These are phyloP conservation scores for Linnaemya tessellans DNA, from an alignment of 2,888 invertebrate species.

Conservation along the genomic window DNA sequence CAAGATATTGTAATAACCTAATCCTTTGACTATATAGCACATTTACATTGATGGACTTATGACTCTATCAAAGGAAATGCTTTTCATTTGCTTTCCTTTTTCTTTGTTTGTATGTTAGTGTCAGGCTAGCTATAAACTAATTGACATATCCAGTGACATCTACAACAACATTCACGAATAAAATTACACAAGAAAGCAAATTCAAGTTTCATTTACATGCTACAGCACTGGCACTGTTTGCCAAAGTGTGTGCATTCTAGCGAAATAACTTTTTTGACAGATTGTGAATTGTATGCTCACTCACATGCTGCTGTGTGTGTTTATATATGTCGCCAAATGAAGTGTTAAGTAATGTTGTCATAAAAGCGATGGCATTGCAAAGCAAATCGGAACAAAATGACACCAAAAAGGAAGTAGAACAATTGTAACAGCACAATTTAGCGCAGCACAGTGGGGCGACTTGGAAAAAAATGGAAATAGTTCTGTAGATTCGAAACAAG, in stretches of 20 bases:
- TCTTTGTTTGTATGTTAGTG: not conserved
- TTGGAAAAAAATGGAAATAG: too few species aligned
- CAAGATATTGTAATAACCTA: too few species aligned
- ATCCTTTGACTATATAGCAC: too few species aligned
- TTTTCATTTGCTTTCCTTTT: not conserved
- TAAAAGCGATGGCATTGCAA: not conserved
- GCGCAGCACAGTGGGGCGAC: too few species aligned
- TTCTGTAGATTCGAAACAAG: too few species aligned
- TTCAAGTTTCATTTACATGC: slow-evolving; percentile 73
- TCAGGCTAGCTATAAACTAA: slow-evolving; percentile 35
- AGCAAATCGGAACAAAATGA: not conserved
- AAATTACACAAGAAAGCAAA: slow-evolving; percentile 28
- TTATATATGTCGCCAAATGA: not conserved
- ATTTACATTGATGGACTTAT: not conserved
- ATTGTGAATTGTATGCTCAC: slow-evolving; percentile 1
- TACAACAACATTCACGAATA: slow-evolving; percentile 17
- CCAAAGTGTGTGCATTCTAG: slow-evolving; percentile 7
- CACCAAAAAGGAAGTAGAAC: not conserved
- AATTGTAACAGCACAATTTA: too few species aligned
- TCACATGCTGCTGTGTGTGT: too few species aligned
- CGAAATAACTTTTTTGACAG: slow-evolving; percentile 6
- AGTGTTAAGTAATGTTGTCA: not conserved
- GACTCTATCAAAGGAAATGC: not conserved
- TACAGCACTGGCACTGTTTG: not conserved
- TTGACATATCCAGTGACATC: slow-evolving; percentile 56